A percentile compares a stretch with the other conserved stretches of the same genome.
phyloP scores from a whole-genome alignment of 2,113 vertebrate species.

The Eclectus roratus region DNA sequence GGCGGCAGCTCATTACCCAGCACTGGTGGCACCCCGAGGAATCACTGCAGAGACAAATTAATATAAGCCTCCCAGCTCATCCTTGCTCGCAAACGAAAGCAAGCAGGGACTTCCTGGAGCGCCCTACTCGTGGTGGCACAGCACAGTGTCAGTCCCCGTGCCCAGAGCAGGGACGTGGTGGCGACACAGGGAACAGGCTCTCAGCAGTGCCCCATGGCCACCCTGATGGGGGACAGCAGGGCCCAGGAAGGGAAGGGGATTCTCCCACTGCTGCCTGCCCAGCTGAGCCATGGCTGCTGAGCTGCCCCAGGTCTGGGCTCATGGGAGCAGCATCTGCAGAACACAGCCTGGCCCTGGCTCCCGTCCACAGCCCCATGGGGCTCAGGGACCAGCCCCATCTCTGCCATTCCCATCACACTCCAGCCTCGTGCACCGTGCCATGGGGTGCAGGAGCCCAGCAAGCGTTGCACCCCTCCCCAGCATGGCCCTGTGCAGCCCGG shows the following conservation, averaged over 20 bases:
- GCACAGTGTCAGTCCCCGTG: background rate
- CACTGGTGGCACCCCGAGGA: fast-evolving
- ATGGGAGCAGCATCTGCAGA: background rate
- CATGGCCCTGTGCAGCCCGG: background rate
- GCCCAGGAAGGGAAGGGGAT: background rate
- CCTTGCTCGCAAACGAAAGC: background rate
- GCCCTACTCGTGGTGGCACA: background rate
- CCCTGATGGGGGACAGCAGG: background rate
- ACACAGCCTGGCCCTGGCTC: background rate
- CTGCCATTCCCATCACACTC: fast-evolving
- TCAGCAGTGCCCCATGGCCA: background rate
- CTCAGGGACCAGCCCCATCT: background rate
- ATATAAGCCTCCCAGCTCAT: background rate
- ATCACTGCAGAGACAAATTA: background rate
- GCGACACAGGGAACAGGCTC: background rate
- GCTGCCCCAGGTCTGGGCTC: background rate
- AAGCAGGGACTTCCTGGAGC: fast-evolving
- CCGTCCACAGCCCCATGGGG: background rate
- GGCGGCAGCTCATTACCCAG: background rate
- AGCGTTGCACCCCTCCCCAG: background rate
- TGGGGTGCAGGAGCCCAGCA: background rate
- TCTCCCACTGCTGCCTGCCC: background rate
- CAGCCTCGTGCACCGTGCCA: fast-evolving
- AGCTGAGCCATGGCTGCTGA: fast-evolving
- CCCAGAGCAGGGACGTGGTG: background rate